Conservation (phyloP, 2,113 vertebrate species). For the Pongo pygmaeus region DNA sequence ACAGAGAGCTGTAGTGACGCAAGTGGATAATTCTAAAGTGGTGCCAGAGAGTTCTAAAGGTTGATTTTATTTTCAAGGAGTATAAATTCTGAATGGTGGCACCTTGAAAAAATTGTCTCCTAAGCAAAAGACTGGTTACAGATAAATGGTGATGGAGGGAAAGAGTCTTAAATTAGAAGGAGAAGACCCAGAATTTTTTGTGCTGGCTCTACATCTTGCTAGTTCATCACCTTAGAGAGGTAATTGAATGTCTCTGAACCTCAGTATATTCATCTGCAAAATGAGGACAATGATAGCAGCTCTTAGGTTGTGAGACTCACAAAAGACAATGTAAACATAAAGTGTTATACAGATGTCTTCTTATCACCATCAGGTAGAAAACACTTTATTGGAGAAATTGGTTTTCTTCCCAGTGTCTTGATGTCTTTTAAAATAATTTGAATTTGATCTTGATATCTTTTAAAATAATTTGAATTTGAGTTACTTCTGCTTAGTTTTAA, state of each 20-base stretch:
- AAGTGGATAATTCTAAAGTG: slow-evolving; percentile 45
- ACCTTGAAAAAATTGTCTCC: not conserved
- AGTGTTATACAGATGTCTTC: not conserved
- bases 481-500: slow-evolving; percentile 45
- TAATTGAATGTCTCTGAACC: not conserved
- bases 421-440: not conserved
- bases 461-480: slow-evolving; percentile 22
- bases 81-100: slow-evolving; percentile 1
- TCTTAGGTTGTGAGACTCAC: not conserved
- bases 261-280: not conserved
- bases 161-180: not conserved
- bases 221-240: not conserved
- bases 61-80: slow-evolving; percentile 18
- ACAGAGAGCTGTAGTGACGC: slow-evolving; percentile 89
- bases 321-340: not conserved
- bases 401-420: not conserved
- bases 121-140: not conserved
- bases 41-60: not conserved
- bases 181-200: not conserved
- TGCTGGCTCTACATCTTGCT: not conserved
- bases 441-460: slow-evolving; percentile 3
- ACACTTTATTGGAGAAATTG: not conserved
- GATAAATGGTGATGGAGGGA: not conserved
- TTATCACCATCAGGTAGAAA: not conserved
- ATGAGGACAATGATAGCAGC: not conserved